Evolutionary conservation across 1,140 invertebrate genomes (phyloP).

Genomic region (Eumaeus atala): DNA sequence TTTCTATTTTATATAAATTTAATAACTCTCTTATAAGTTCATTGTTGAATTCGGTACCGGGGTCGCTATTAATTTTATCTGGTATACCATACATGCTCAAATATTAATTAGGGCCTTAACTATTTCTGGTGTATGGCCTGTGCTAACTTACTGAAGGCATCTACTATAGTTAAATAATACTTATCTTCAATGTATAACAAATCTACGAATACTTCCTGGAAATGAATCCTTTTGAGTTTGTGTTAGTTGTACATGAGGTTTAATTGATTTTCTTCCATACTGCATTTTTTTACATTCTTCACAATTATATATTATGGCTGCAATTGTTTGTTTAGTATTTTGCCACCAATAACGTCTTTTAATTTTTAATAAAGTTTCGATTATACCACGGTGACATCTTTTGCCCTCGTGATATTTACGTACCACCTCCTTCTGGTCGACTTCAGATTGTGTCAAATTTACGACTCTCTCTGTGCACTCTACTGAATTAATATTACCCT

Average conservation of each 20-base stretch:
- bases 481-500: background rate
- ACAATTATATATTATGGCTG: slow-evolving; percentile 23
- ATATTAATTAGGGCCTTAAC: slow-evolving; percentile 23
- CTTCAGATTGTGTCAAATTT: slow-evolving; percentile 7
- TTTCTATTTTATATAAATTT: too few species aligned
- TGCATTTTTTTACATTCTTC: slow-evolving; percentile 22
- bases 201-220: slow-evolving; percentile 3
- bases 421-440: slow-evolving; percentile 18
- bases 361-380: slow-evolving; percentile 9
- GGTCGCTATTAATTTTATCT: background rate
- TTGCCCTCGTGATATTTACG: slow-evolving; percentile 29
- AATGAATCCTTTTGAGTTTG: background rate
- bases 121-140: slow-evolving; percentile 28
- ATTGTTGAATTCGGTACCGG: background rate
- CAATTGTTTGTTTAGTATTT: too few species aligned
- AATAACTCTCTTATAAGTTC: too few species aligned
- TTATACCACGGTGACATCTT: slow-evolving; percentile 18
- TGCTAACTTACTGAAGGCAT: slow-evolving; percentile 27
- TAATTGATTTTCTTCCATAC: slow-evolving; percentile 24
- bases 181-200: too few species aligned
- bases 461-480: slow-evolving; percentile 3
- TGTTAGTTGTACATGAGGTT: slow-evolving; percentile 20
- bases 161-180: background rate
- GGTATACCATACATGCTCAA: too few species aligned
- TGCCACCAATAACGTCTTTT: too few species aligned